A percentile compares a stretch with the other conserved stretches of the same genome.
phyloP scores from a whole-genome alignment of 2,797 vertebrate genomes.

The Eleutherodactylus coqui region DNA sequence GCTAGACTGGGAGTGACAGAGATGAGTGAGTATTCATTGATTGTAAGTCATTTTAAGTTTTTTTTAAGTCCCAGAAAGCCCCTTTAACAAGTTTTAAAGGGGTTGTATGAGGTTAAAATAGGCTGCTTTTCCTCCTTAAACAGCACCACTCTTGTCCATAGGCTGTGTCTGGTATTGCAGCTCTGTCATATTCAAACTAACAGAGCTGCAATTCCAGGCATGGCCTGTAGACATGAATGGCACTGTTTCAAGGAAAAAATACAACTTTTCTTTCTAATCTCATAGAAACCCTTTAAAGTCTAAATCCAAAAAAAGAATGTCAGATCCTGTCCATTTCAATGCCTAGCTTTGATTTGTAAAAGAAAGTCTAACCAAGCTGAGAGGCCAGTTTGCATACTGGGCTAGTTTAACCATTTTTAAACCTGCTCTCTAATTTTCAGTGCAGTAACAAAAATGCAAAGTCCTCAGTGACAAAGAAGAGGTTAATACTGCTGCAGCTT shows the following conservation, averaged over 20 bases:
- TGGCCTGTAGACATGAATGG: not conserved
- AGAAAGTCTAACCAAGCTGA: not conserved
- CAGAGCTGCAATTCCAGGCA: not conserved
- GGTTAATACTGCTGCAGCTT: conserved; percentile 34
- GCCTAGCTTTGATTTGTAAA: not conserved
- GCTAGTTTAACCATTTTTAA: not conserved
- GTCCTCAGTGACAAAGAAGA: not conserved
- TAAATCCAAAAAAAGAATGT: not conserved
- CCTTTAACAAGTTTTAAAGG: no score
- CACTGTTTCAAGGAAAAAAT: not conserved
- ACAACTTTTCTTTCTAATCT: not conserved
- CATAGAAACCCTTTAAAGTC: not conserved
- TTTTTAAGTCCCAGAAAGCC: no score
- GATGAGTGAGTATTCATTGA: no score
- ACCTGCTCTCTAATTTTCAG: not conserved
- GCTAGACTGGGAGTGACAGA: no score
- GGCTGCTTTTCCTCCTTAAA: not conserved
- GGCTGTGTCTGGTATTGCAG: not conserved
- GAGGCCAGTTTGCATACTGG: no score
- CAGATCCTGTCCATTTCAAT: not conserved
- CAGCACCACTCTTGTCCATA: not conserved
- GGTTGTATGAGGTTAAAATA: not conserved
- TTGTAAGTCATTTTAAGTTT: no score
- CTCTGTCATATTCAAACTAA: not conserved
- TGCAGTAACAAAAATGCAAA: not conserved